phyloP scores from a whole-genome alignment of 2,888 invertebrate species.

The Horisme vitalbata region DNA sequence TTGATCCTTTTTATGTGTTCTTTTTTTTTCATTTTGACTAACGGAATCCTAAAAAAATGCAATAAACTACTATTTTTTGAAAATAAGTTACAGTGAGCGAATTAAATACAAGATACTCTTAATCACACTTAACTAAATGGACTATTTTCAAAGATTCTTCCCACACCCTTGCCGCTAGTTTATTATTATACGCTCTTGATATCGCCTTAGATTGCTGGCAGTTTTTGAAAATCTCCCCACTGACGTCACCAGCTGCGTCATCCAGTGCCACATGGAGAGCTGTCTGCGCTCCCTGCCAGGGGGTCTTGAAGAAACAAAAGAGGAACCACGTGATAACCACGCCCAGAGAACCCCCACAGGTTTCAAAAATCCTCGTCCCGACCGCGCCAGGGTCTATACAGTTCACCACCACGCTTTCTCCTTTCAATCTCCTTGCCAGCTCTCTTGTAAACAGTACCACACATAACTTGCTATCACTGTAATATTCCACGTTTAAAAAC shows the following conservation, averaged over 20 bases:
- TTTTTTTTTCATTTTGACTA: too few species aligned
- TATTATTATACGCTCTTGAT: conserved; percentile 82
- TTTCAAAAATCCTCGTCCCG: conserved; percentile 87
- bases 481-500: conserved; percentile 59
- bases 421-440: too few species aligned
- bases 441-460: too few species aligned
- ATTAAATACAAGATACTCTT: too few species aligned
- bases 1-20: too few species aligned
- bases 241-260: conserved; percentile 84
- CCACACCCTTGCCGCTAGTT: conserved; percentile 89
- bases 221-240: conserved; percentile 88
- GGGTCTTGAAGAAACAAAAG: conserved; percentile 82
- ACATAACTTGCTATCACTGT: conserved; percentile 78
- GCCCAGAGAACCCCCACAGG: conserved; percentile 61
- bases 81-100: too few species aligned
- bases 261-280: too few species aligned
- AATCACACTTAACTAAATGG: too few species aligned
- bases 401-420: conserved; percentile 87
- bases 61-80: too few species aligned
- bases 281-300: too few species aligned
- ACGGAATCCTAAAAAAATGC: too few species aligned
- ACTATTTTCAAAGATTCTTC: conserved; percentile 83
- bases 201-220: conserved; percentile 83
- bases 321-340: conserved; percentile 76
- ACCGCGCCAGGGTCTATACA: conserved; percentile 91